A percentile compares a stretch with the other conserved stretches of the same genome.
Conservation (phyloP, 2,888 invertebrate species). For the Sinelater perroti region DNA sequence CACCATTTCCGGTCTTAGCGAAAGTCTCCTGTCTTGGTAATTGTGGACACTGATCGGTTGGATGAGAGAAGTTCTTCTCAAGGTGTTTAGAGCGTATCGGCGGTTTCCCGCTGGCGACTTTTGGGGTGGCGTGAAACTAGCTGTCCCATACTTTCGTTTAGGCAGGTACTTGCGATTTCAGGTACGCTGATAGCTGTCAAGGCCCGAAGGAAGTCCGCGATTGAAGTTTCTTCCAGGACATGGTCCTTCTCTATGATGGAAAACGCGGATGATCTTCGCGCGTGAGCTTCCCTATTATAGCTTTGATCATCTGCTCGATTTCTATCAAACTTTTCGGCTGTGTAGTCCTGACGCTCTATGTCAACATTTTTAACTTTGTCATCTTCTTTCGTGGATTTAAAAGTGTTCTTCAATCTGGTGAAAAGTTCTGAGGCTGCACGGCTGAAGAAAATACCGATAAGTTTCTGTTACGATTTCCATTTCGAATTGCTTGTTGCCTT, state of each 20-base stretch:
- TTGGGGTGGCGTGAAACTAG: slow-evolving; percentile 63
- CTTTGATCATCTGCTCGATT: slow-evolving; percentile 1
- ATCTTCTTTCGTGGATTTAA: slow-evolving; percentile 41
- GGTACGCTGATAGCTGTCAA: slow-evolving; percentile 70
- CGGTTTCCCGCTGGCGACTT: slow-evolving; percentile 50
- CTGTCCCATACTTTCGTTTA: slow-evolving; percentile 66
- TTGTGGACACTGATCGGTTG: slow-evolving; percentile 24
- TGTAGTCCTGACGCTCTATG: slow-evolving; percentile 35
- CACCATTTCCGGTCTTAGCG: slow-evolving; percentile 33
- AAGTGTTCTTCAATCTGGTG: slow-evolving; percentile 44
- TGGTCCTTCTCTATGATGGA: slow-evolving; percentile 60
- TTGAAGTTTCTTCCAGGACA: slow-evolving; percentile 81
- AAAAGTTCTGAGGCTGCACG: slow-evolving; percentile 42
- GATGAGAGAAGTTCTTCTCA: slow-evolving; percentile 41
- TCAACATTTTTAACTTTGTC: slow-evolving; percentile 31
- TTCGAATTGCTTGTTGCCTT: slow-evolving; percentile 44
- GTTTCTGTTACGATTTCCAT: slow-evolving; percentile 42
- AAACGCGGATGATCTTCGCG: slow-evolving; percentile 34
- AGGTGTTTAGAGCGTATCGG: neutral
- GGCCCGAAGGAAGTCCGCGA: slow-evolving; percentile 83
- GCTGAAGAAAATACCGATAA: slow-evolving; percentile 38
- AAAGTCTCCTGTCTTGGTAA: slow-evolving; percentile 53
- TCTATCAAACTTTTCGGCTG: neutral
- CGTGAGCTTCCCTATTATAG: slow-evolving; percentile 36
- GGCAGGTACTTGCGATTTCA: slow-evolving; percentile 44